Base-by-base conservation (phyloP, 2,888 invertebrate species). In the Cryptocheilus praepositus region DNA sequence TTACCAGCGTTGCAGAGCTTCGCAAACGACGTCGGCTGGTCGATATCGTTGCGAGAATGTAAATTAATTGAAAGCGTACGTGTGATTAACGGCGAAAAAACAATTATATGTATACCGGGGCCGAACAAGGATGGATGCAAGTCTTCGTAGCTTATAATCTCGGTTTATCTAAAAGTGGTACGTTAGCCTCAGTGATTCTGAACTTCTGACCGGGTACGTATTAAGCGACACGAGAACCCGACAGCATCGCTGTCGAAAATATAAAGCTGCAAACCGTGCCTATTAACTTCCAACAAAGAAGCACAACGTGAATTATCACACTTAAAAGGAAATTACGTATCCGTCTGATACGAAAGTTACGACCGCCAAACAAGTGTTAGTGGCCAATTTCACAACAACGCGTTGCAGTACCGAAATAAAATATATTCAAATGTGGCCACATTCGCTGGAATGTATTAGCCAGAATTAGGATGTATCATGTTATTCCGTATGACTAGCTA, bases 171-270 rank as follows among this genome's bases (percentile, higher is more conserved):
- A 66, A 66, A 71, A 83, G 70, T 77, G 70, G 76, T 78, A 74
- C 80, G 75, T 84, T 83, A 78, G 80, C 77, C 73, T 79, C 67
- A 45, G 67, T 46, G 77, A 81, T 83, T 81, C 77, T 83, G 86
- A 84, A 84, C 83, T 85, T 79, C 74, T 81, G 83, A 81, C 80
- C 52, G 70, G 19, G 55, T 45, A 65, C 61, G 71, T 63, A 76
- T 73, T 68, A 73, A 67, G 59, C 51, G 56, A 16, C 25, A 11
- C 11, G 13, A 11, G 36, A 7, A 36, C 36, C 36, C 36, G 36
- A 7, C 3, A 11, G 13, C 36, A 36, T 36, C 36, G 36, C 11
- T 2, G 1, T 36, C 36, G 13, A 36, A 36, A 36, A 11, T 1
- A 36, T 11, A 11, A 36, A 1, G 13, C 36, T 36, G 2, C 1